Evolutionary conservation across 2,113 vertebrate species (phyloP).

Genomic region (Gambusia affinis): DNA sequence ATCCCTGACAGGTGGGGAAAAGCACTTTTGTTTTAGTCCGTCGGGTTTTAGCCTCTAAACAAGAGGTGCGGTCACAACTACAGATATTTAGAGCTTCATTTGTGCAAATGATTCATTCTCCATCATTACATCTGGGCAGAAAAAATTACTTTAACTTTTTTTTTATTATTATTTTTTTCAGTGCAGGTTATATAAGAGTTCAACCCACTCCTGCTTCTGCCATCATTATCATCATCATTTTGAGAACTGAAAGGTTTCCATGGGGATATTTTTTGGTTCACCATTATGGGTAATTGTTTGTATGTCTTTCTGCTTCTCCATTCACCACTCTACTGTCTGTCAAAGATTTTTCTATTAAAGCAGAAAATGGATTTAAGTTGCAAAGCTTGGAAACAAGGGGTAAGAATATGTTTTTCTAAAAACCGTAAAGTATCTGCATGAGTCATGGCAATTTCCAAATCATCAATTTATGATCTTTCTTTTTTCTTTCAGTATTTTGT

Average conservation of each 20-base stretch:
- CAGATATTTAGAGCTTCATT: neutral
- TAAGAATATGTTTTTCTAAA: neutral
- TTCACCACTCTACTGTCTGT: conserved; percentile 28
- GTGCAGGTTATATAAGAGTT: conserved; percentile 20
- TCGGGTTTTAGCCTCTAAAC: neutral
- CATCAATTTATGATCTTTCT: no score
- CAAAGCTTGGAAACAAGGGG: neutral
- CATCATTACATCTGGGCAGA: neutral
- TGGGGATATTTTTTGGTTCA: conserved; percentile 58
- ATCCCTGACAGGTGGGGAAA: conserved; percentile 33
- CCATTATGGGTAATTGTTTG: conserved; percentile 52
- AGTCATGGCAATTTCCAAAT: no score
- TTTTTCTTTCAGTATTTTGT: neutral
- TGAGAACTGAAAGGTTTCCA: conserved; percentile 60
- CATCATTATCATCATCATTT: conserved; percentile 15
- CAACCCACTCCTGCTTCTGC: conserved; percentile 15
- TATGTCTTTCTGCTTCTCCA: conserved; percentile 7
- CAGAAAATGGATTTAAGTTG: neutral
- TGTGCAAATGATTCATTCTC: neutral
- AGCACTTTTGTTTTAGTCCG: neutral
- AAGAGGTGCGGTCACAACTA: neutral
- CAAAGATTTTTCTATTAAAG: conserved; percentile 13
- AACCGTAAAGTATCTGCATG: no score
- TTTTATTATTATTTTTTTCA: no score
- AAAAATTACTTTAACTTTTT: no score